Percentiles rank a stretch among this genome's conserved stretches.
Conservation (phyloP, 2,888 invertebrate genomes). For the Marasmarcha lunaedactyla region DNA sequence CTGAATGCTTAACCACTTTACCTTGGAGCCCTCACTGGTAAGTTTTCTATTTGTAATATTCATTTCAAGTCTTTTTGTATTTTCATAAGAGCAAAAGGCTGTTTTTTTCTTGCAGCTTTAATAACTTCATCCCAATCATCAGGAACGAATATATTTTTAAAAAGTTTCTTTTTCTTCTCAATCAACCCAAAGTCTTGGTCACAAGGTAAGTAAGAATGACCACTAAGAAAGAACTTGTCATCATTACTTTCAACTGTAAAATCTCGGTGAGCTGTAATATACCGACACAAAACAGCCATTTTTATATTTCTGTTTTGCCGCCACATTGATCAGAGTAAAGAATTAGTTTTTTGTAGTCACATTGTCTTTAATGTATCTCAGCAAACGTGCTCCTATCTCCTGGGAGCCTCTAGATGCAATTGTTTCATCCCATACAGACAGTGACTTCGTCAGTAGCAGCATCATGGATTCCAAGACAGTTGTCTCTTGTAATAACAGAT, state of each 20-base stretch:
- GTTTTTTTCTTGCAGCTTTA: not conserved
- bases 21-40: constrained; percentile 1
- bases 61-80: constrained; percentile 12
- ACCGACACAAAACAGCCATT: constrained; percentile 13
- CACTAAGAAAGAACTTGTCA: constrained; percentile 13
- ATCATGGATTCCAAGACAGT: constrained; percentile 14
- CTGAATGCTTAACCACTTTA: constrained; percentile 7
- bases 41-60: constrained; percentile 14
- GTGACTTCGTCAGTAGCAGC: constrained; percentile 13
- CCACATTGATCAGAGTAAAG: too few relatives aligned
- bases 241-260: constrained; percentile 10
- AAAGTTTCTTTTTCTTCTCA: constrained; percentile 4
- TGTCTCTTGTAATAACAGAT: constrained; percentile 20
- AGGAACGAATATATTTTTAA: constrained; percentile 5
- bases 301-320: constrained; percentile 20
- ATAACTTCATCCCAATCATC: constrained; percentile 5
- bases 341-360: constrained; percentile 15
- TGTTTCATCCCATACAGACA: constrained; percentile 20
- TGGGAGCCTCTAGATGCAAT: too few relatives aligned
- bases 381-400: constrained; percentile 20
- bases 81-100: constrained; percentile 13
- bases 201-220: constrained; percentile 11
- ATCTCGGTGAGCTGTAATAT: constrained; percentile 9
- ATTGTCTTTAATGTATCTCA: constrained; percentile 15
- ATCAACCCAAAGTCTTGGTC: constrained; percentile 13